Percentiles rank a stretch among this genome's conserved stretches.
Conservation (phyloP, 2,888 invertebrate genomes). For the Xanthorhoe designata region DNA sequence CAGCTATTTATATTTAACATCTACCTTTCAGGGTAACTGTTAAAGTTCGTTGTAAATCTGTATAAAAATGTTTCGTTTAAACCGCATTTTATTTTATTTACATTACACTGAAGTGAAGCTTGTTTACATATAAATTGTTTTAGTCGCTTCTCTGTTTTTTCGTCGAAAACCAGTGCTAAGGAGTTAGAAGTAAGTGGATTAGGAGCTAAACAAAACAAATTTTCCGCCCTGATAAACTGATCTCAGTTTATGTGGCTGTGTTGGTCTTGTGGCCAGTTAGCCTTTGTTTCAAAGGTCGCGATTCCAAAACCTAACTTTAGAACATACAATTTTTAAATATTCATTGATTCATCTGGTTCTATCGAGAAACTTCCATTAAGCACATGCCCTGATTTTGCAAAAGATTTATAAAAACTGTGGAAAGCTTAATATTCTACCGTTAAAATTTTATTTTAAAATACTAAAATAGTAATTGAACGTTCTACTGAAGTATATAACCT, state of each 20-base stretch:
- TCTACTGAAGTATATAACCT: constrained; percentile 17
- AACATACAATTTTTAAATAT: no score
- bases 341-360: no score
- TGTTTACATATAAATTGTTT: background rate
- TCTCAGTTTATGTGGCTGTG: background rate
- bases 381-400: no score
- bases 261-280: background rate
- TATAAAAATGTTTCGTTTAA: no score
- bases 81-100: no score
- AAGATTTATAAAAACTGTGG: background rate
- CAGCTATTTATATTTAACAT: no score
- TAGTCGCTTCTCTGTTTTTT: background rate
- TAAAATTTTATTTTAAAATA: background rate
- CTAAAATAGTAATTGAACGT: constrained; percentile 3
- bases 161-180: background rate
- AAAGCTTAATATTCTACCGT: background rate
- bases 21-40: no score
- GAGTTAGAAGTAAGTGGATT: constrained; percentile 2
- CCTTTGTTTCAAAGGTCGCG: background rate
- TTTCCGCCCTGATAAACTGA: background rate
- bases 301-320: background rate
- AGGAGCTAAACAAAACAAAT: constrained; percentile 5
- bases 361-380: no score
- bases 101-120: no score
- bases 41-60: no score